Base-by-base conservation (phyloP, 2,888 invertebrate genomes). In the Drosophila nigricruria region DNA sequence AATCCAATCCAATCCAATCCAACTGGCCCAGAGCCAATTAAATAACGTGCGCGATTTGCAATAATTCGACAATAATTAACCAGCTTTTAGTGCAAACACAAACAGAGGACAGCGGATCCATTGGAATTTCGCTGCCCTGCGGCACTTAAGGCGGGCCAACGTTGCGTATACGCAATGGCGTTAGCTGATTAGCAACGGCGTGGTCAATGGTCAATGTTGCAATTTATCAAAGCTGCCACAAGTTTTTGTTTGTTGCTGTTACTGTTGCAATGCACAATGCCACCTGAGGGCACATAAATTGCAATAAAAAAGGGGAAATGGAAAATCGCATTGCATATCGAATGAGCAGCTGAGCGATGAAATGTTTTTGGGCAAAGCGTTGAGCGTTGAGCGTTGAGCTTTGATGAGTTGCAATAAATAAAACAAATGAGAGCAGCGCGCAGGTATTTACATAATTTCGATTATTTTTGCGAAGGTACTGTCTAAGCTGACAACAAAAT, bases 391-490 rank as follows among this genome's bases (percentile, higher is more conserved):
- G 5, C 10, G 23, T 12, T n/a, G n/a, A n/a, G n/a, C n/a, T n/a
- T n/a, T 30, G 20, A 20, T 32, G 62, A 56, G 47, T 68, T 54
- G 67, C 27, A 65, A 83, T 78, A 76, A 75, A 76, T 79, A 72
- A 79, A 79, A 69, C 79, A 70, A 73, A 73, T 70, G 67, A 47
- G 59, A 47, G 36, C n/a, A 36, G 67, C 30, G 50, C 40, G 54
- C 18, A 36, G 61, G 59, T 67, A 89, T 86, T 89, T 84, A 79
- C 86, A 89, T 89, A 87, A 81, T 89, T 86, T 75, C 77, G 85
- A 86, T 86, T 86, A 86, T 87, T 81, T 87, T 72, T 50, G 70
- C 69, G 67, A 60, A 49, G 57, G 59, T 45, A 32, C 20, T 20
- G 43, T 34, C 72, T 58, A 67, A 68, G 68, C 73, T 60, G 56